phyloP scores from a whole-genome alignment of 2,888 invertebrate species.

The Drosophila eohydei region DNA sequence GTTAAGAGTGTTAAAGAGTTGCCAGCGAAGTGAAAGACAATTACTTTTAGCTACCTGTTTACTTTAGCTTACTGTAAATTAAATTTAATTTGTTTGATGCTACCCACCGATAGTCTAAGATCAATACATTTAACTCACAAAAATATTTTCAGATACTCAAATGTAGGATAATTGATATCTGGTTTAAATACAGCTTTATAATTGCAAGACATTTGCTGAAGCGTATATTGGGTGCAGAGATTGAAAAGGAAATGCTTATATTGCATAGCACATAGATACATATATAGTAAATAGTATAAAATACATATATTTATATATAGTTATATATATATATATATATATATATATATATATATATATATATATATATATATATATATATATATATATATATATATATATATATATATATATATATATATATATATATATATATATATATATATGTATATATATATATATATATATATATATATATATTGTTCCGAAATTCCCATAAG shows the following conservation, averaged over 20 bases:
- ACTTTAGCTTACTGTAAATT: not conserved
- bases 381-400: not conserved
- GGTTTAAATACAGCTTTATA: not conserved
- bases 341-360: too few relatives aligned
- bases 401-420: not conserved
- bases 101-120: not conserved
- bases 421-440: not conserved
- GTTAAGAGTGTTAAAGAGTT: not conserved
- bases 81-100: not conserved
- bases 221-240: too few relatives aligned
- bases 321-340: too few relatives aligned
- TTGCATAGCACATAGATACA: too few relatives aligned
- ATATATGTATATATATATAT: not conserved
- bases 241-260: too few relatives aligned
- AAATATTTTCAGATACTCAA: not conserved
- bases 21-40: not conserved
- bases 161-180: not conserved
- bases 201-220: too few relatives aligned
- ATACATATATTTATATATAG: too few relatives aligned
- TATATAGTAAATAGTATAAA: too few relatives aligned
- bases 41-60: constrained; percentile 6
- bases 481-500: constrained; percentile 37
- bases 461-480: not conserved
- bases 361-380: too few relatives aligned
- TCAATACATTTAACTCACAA: not conserved